Conservation (phyloP, 2,888 invertebrate species). For the Nasonia oneida region DNA sequence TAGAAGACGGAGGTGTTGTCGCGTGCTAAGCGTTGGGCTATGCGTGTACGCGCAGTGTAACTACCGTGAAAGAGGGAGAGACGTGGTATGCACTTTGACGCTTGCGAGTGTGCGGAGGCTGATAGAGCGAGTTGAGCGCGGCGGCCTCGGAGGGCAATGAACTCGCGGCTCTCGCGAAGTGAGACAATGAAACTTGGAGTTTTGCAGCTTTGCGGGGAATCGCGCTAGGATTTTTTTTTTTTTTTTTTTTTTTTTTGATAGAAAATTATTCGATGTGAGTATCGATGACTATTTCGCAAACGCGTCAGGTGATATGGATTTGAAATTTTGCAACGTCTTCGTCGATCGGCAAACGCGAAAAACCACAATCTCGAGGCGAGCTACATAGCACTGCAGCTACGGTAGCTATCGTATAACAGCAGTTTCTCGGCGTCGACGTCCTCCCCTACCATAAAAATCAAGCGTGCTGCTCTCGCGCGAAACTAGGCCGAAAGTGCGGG, state of each 20-base stretch:
- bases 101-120: background rate
- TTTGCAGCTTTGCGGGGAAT: background rate
- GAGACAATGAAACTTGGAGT: background rate
- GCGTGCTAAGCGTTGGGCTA: constrained; percentile 35
- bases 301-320: background rate
- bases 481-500: constrained; percentile 58
- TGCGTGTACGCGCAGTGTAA: background rate
- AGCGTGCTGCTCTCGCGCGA: constrained; percentile 19
- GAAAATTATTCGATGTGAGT: too few relatives aligned
- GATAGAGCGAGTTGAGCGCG: too few relatives aligned
- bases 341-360: background rate
- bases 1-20: constrained; percentile 33
- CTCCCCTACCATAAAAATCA: constrained; percentile 16
- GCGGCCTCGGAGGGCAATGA: background rate
- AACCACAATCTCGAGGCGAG: background rate
- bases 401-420: background rate
- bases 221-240: too few relatives aligned
- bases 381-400: background rate
- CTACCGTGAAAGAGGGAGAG: background rate
- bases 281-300: background rate
- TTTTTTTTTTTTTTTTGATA: too few relatives aligned
- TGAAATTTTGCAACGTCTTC: background rate
- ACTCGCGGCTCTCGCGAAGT: background rate
- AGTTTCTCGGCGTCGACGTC: constrained; percentile 13
- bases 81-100: constrained; percentile 11